phyloP scores from a whole-genome alignment of 2,888 invertebrate genomes.

The Himalopsyche japonica region DNA sequence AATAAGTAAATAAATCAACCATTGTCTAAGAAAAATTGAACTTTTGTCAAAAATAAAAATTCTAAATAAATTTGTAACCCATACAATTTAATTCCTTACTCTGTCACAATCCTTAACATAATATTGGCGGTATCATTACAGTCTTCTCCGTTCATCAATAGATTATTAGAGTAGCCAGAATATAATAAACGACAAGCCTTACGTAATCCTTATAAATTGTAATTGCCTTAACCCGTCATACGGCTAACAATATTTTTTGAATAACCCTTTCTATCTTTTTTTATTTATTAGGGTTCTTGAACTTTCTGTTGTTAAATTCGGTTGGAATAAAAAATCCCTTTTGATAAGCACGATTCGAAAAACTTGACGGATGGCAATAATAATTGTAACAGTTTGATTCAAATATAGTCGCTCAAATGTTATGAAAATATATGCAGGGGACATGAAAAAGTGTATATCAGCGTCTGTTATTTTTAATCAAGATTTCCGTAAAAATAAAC shows the following conservation, averaged over 20 bases:
- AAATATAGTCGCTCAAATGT: too few relatives aligned
- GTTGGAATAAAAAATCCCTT: conserved; percentile 3
- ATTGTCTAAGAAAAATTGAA: too few relatives aligned
- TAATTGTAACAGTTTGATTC: background rate
- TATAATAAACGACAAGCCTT: conserved; percentile 15
- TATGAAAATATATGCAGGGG: too few relatives aligned
- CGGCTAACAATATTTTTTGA: conserved; percentile 8
- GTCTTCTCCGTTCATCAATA: background rate
- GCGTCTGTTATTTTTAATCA: too few relatives aligned
- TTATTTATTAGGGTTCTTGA: conserved; percentile 31
- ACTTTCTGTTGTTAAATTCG: conserved; percentile 17
- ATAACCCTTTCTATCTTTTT: conserved; percentile 16
- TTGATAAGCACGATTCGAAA: background rate
- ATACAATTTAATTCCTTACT: too few relatives aligned
- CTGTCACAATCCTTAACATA: too few relatives aligned
- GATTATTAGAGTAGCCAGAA: background rate
- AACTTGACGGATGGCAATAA: background rate
- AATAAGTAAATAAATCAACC: too few relatives aligned
- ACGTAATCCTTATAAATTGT: conserved; percentile 19
- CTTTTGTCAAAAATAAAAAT: too few relatives aligned
- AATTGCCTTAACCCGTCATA: conserved; percentile 29
- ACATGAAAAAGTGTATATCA: too few relatives aligned
- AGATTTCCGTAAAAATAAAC: too few relatives aligned
- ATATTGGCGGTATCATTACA: too few relatives aligned
- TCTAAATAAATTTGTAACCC: too few relatives aligned